Evolutionary conservation across 2,888 invertebrate genomes (phyloP), one percentile per base, ranked within the genome.

Genomic region (Tipula helvola): DNA sequence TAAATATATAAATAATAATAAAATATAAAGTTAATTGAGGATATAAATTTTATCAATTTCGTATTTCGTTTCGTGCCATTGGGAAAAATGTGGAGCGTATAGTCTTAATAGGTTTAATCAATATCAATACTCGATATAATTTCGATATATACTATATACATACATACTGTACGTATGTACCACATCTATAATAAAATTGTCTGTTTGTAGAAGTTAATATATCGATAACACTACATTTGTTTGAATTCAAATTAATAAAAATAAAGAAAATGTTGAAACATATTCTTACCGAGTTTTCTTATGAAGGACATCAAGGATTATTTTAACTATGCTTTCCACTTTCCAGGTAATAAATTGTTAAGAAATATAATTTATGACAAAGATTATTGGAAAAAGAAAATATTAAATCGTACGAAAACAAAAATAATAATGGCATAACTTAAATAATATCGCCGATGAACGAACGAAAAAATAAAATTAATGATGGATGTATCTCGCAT

Each of bases 31-130:
- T 71, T 71, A 71, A 71, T 71, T 71, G 71, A 71, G 28, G 71
- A 71, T 71, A 71, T 71, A 71, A 71, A 71, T 71, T 71, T 71
- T 71, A 71, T 71, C 71, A 71, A 71, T 71, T 71, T 71, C 71
- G 18, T 71, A 71, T 71, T 71, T 71, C 71, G 71, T 18, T 71
- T 71, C 28, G 71, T 71, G 71, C 71, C 71, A 71, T 71, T 71
- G 71, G 71, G 71, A 71, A 71, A 71, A 28, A 16, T 16, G 52
- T 18, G 28, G 71, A 18, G 71, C 18, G 28, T 71, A 71, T 13
- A 71, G 71, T 71, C 18, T 18, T 71, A 71, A 71, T 71, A 71
- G 71, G 71, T 71, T 71, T 71, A 71, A 71, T 71, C 71, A 71
- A 71, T 71, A 71, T 71, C 71, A 71, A 71, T 71, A 71, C 71